These are phyloP conservation scores for Otis tarda DNA, from an alignment of 2,113 vertebrate genomes.

Conservation along the genomic window DNA sequence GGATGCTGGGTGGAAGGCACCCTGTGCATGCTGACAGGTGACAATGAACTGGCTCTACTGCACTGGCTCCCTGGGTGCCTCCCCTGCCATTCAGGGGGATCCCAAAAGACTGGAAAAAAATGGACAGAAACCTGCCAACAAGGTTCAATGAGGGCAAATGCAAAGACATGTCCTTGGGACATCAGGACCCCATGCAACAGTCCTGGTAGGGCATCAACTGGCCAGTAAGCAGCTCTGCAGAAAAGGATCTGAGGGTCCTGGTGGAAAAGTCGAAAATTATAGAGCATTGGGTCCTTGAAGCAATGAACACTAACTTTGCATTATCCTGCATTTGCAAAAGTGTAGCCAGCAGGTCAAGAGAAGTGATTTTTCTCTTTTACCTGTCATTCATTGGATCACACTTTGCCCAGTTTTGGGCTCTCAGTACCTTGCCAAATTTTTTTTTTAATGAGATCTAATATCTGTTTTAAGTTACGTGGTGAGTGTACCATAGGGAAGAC, in stretches of 20 bases:
- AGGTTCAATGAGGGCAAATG: neutral
- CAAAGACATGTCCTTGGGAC: neutral
- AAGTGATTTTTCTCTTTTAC: neutral
- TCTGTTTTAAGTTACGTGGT: neutral
- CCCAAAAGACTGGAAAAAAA: neutral
- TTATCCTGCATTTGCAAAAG: neutral
- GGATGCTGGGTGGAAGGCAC: neutral
- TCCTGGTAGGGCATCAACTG: neutral
- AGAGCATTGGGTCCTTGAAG: neutral
- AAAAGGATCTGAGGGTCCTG: neutral
- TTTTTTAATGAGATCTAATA: no score
- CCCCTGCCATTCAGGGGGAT: no score
- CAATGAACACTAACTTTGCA: accelerated
- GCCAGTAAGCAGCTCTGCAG: neutral
- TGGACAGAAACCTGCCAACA: neutral
- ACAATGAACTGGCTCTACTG: neutral
- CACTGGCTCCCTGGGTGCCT: neutral
- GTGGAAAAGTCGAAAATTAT: neutral
- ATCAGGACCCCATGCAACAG: neutral
- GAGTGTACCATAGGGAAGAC: neutral
- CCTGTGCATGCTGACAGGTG: neutral
- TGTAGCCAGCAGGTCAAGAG: neutral
- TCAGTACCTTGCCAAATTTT: neutral
- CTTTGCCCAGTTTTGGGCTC: neutral
- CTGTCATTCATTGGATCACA: neutral